These are phyloP conservation scores for Hyles lineata DNA, from an alignment of 2,888 invertebrate genomes.

Conservation along the genomic window DNA sequence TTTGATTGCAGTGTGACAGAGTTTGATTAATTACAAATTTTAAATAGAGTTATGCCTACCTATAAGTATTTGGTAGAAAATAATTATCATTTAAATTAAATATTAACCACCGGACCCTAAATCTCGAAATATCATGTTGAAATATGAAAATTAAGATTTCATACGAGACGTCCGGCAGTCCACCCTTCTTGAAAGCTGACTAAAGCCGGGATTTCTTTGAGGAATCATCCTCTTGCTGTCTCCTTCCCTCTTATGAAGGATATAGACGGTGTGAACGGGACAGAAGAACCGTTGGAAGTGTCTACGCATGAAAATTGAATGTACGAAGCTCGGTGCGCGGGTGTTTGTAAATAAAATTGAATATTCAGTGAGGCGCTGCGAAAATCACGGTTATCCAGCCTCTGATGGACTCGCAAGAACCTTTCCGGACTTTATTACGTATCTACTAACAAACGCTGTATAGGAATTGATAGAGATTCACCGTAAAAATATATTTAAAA, in stretches of 20 bases:
- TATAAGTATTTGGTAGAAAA: conserved; percentile 4
- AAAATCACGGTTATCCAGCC: conserved; percentile 74
- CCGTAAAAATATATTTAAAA: not conserved
- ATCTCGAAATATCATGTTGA: conserved; percentile 52
- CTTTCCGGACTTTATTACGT: conserved; percentile 49
- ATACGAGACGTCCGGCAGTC: conserved; percentile 59
- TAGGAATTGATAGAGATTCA: conserved; percentile 15
- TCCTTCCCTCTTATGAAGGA: conserved; percentile 38
- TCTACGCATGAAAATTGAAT: conserved; percentile 69
- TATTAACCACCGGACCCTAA: conserved; percentile 37
- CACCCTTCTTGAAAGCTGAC: conserved; percentile 49
- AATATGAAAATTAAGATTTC: conserved; percentile 60
- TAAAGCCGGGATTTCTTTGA: conserved; percentile 64
- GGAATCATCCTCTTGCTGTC: conserved; percentile 49
- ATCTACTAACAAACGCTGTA: conserved; percentile 32
- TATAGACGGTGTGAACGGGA: conserved; percentile 38
- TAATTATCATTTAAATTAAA: conserved; percentile 9
- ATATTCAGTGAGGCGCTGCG: conserved; percentile 77
- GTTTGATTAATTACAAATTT: too few relatives aligned
- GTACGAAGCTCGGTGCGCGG: conserved; percentile 61
- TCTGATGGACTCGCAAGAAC: conserved; percentile 53
- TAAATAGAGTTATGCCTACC: too few relatives aligned
- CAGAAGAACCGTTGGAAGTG: conserved; percentile 36
- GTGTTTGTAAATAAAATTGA: conserved; percentile 81
- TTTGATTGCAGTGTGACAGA: too few relatives aligned